Base-by-base conservation (phyloP, 2,113 vertebrate genomes). In the Ibidorhyncha struthersii region DNA sequence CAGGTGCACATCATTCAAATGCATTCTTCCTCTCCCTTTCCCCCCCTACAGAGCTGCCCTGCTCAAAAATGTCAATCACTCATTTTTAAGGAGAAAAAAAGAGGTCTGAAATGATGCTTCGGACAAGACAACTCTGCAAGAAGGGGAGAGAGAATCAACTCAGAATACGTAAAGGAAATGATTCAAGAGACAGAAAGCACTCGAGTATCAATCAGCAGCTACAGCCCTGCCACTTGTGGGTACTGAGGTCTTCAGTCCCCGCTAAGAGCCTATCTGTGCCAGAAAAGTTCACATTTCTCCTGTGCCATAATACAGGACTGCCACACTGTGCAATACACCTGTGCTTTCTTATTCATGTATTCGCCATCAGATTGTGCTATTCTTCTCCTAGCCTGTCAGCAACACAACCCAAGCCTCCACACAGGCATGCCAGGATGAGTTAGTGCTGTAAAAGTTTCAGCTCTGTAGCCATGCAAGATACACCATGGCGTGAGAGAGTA, bases 401-500 rank as follows among this genome's bases (percentile, higher is more conserved):
- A 87, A 26, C 6, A 22, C 18, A 69, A 32, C 22, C 13, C 70
- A 65, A 47, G 25, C 43, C 34, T 79, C 43, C 50, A 41, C 65
- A 61, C 25, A 29, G 53, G 29, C 20, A 8, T 9, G 6, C 12
- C 62, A 85, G 63, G 40, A 36, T 23, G 50, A 94, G 50, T 65
- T 82, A 63, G 56, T 10, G 30, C 38, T 79, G 27, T 11, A 65
- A 32, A 86, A n/a, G 9, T n/a, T 61, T 17, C 58, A 79, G 29
- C 25, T 69, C 6, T 14, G 5, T 3, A 22, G 47, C 36, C 52
- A 52, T 2, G 0, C 52, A 63, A 71, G 12, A 18, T 1, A 47
- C 50, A 53, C 7, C 38, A 13, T 10, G 8, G 30, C 0, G 0
- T 8, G 59, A 56, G 14, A n/a, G 23, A 41, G 79, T 6, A 20